Percentiles rank a stretch among this genome's conserved stretches.
Conservation (phyloP, 2,113 vertebrate species). For the Muscicapa adusta region DNA sequence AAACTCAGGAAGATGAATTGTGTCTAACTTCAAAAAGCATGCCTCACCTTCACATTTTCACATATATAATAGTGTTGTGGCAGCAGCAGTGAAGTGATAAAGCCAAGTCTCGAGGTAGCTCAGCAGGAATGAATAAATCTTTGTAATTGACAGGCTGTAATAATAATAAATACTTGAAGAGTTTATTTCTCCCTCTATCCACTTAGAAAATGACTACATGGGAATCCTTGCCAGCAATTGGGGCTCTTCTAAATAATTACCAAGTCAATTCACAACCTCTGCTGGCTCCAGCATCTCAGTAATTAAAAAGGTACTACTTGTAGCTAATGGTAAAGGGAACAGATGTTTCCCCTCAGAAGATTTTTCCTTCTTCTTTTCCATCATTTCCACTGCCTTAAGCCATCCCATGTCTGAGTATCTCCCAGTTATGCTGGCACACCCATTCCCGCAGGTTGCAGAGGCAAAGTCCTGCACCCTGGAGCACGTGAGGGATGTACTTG, state of each 20-base stretch:
- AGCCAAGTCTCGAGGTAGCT: not conserved
- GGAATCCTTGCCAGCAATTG: not conserved
- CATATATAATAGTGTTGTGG: not conserved
- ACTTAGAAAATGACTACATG: slow-evolving; percentile 11
- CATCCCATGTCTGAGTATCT: not conserved
- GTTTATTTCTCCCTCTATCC: slow-evolving; percentile 43
- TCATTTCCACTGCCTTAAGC: not conserved
- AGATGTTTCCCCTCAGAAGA: not conserved
- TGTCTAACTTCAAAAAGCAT: not conserved
- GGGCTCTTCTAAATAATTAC: slow-evolving; percentile 33
- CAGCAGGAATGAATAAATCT: slow-evolving; percentile 31
- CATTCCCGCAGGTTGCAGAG: not conserved
- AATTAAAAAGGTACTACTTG: slow-evolving; percentile 39
- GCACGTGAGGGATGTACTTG: accelerated
- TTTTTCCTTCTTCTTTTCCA: not conserved
- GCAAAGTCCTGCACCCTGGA: accelerated
- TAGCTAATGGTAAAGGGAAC: not conserved
- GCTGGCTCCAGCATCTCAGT: slow-evolving; percentile 34
- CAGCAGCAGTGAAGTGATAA: slow-evolving; percentile 33
- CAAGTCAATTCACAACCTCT: slow-evolving; percentile 2
- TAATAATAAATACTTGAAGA: slow-evolving; percentile 49
- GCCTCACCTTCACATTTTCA: not conserved
- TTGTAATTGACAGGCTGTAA: slow-evolving; percentile 29
- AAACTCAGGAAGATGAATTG: not conserved
- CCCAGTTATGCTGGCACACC: not conserved